These are phyloP conservation scores for Oryctolagus cuniculus DNA, from an alignment of 2,113 vertebrate genomes.

Conservation along the genomic window DNA sequence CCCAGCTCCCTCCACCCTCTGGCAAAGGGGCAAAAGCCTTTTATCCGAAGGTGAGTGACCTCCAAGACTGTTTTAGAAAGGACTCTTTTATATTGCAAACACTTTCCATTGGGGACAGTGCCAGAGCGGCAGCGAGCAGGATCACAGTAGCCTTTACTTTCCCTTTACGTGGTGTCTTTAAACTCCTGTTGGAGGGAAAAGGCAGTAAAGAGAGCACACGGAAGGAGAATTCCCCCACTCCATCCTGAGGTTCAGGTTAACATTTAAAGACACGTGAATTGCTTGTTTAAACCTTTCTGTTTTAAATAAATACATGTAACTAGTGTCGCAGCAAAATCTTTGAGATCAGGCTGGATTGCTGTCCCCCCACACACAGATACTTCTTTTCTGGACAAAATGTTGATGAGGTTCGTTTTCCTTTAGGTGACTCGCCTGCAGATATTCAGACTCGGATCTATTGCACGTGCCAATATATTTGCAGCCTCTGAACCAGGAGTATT, in stretches of 20 bases:
- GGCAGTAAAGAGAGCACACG: background rate
- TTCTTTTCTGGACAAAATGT: background rate
- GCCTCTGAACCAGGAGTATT: slow-evolving; percentile 12
- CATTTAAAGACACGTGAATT: slow-evolving; percentile 4
- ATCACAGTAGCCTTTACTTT: slow-evolving; percentile 70
- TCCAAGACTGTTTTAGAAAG: slow-evolving; percentile 62
- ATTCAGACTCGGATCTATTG: background rate
- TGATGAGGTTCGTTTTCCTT: background rate
- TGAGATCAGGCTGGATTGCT: background rate
- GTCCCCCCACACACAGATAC: background rate
- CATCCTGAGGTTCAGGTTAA: slow-evolving; percentile 40
- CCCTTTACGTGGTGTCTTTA: slow-evolving; percentile 55
- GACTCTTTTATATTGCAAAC: slow-evolving; percentile 62
- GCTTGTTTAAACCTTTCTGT: background rate
- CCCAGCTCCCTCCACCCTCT: background rate
- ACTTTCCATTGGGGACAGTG: slow-evolving; percentile 51
- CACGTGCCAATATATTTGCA: slow-evolving; percentile 44
- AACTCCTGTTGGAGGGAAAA: slow-evolving; percentile 54
- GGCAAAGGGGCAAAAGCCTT: slow-evolving; percentile 36
- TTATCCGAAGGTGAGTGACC: slow-evolving; percentile 63
- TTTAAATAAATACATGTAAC: background rate
- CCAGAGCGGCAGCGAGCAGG: slow-evolving; percentile 19
- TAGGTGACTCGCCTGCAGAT: slow-evolving; percentile 28
- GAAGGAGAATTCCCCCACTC: background rate
- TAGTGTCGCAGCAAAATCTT: slow-evolving; percentile 5